These are phyloP conservation scores for Spinibarbus caldwelli DNA, from an alignment of 2,797 vertebrate species.

Conservation along the genomic window DNA sequence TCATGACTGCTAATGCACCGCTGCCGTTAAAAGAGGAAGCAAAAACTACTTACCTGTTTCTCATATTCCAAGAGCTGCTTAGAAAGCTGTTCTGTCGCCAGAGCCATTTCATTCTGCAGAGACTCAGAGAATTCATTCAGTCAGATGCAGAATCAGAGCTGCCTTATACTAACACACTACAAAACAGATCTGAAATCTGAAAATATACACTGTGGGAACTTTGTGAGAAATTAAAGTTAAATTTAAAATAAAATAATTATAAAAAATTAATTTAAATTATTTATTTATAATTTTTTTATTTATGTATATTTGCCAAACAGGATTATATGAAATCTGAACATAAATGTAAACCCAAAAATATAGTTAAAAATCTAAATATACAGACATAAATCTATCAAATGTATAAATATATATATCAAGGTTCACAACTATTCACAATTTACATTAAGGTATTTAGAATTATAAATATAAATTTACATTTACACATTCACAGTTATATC, in stretches of 20 bases:
- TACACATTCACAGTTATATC: not conserved
- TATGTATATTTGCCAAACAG: not conserved
- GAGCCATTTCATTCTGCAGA: slow-evolving; percentile 94
- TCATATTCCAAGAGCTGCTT: slow-evolving; percentile 93
- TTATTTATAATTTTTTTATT: not conserved
- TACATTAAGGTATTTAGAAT: not conserved
- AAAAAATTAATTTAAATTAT: too few species aligned
- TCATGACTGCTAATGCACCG: not conserved
- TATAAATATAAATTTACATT: not conserved
- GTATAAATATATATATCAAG: not conserved
- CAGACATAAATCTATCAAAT: not conserved
- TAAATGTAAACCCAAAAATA: not conserved
- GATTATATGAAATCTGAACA: not conserved
- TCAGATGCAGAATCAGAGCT: not conserved
- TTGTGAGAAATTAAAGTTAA: not conserved
- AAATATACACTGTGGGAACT: not conserved
- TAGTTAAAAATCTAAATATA: not conserved
- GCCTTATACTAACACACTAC: not conserved
- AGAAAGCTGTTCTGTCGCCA: slow-evolving; percentile 96
- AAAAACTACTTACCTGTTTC: slow-evolving; percentile 85
- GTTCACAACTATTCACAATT: not conserved
- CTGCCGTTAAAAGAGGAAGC: not conserved
- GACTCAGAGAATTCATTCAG: slow-evolving; percentile 21
- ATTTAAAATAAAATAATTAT: too few species aligned
- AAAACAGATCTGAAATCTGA: not conserved